Evolutionary conservation across 2,113 vertebrate species (phyloP).

Genomic region (Hymenochirus boettgeri): DNA sequence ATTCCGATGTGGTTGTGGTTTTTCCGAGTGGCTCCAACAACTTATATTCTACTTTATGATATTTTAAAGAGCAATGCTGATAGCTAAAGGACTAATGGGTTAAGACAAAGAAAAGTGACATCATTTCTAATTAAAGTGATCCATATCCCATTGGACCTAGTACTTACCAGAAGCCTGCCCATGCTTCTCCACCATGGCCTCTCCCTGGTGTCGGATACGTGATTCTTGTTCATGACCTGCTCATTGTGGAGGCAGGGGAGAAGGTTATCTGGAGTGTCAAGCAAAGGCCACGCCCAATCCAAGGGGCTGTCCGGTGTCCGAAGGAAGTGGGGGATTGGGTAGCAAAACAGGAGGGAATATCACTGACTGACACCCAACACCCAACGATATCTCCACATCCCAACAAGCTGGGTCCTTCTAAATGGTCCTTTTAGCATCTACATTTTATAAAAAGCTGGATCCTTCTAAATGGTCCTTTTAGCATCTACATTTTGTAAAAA

Average conservation of each 20-base stretch:
- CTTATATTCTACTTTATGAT: no score
- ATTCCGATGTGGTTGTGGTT: no score
- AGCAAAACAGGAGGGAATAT: neutral
- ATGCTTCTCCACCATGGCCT: conserved; percentile 87
- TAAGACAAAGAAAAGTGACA: neutral
- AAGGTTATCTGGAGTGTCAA: conserved; percentile 56
- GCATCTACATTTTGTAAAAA: no score
- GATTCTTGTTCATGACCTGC: conserved; percentile 91
- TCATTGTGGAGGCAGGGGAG: conserved; percentile 67
- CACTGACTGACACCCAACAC: neutral
- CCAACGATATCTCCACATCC: neutral
- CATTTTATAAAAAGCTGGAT: no score
- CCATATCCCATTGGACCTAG: conserved; percentile 9
- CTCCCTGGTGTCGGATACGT: conserved; percentile 82
- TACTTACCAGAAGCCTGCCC: conserved; percentile 81
- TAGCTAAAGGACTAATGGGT: neutral
- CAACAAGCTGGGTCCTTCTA: conserved; percentile 12
- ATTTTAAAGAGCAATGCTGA: neutral
- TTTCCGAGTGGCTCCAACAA: no score
- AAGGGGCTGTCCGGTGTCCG: conserved; percentile 35
- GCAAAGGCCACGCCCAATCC: conserved; percentile 11
- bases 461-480: no score
- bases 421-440: neutral
- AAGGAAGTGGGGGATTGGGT: neutral
- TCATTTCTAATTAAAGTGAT: neutral